These are phyloP conservation scores for Peromyscus maniculatus DNA, from an alignment of 2,113 vertebrate species.

Conservation along the genomic window DNA sequence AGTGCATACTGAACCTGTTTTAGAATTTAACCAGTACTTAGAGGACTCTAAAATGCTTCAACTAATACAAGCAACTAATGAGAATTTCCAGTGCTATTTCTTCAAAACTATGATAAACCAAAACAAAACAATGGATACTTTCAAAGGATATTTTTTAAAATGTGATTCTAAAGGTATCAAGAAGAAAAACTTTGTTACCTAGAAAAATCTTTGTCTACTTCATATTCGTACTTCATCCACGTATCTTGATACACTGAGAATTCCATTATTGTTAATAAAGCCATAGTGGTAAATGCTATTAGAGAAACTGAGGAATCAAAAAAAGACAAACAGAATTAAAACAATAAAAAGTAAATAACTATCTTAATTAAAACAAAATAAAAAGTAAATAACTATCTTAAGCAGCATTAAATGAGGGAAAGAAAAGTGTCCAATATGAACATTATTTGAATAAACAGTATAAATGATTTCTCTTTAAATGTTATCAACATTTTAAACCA, in stretches of 20 bases:
- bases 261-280: constrained; percentile 95
- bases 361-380: constrained; percentile 61
- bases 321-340: constrained; percentile 48
- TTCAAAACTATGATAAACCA: constrained; percentile 55
- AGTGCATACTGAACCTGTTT: background rate
- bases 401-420: constrained; percentile 46
- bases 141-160: constrained; percentile 22
- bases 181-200: constrained; percentile 89
- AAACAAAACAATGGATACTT: background rate
- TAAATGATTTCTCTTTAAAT: constrained; percentile 39
- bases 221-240: constrained; percentile 99
- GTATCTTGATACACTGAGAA: constrained; percentile 98
- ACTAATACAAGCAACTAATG: background rate
- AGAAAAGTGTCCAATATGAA: background rate
- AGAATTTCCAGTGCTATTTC: constrained; percentile 47
- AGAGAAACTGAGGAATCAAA: constrained; percentile 92
- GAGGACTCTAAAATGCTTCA: constrained; percentile 61
- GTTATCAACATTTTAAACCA: constrained; percentile 7
- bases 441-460: constrained; percentile 13
- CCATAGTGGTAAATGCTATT: constrained; percentile 96
- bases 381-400: constrained; percentile 38
- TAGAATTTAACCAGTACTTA: constrained; percentile 48
- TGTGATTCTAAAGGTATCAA: constrained; percentile 22
- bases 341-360: constrained; percentile 32
- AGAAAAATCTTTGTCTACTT: constrained; percentile 98